These are phyloP conservation scores for Megathymus violae DNA, from an alignment of 1,140 invertebrate genomes.

Conservation along the genomic window DNA sequence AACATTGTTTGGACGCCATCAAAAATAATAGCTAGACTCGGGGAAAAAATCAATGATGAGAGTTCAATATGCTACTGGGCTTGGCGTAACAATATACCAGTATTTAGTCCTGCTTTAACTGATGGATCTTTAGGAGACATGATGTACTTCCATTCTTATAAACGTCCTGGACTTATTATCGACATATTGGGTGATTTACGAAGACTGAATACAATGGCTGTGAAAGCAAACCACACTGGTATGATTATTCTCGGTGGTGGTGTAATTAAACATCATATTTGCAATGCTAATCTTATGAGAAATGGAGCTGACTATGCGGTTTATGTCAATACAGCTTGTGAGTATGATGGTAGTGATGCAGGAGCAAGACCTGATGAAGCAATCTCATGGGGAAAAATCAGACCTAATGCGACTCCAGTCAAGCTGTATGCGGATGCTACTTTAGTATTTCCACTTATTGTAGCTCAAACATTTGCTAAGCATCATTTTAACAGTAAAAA, in stretches of 20 bases:
- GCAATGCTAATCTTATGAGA: constrained; percentile 98
- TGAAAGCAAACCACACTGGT: constrained; percentile 96
- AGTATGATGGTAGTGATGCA: constrained; percentile 99
- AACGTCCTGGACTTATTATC: constrained; percentile 95
- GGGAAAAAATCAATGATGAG: constrained; percentile 95
- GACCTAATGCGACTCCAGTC: constrained; percentile 93
- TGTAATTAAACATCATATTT: constrained; percentile 99
- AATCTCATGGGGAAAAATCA: constrained; percentile 99
- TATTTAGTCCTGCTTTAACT: constrained; percentile 98
- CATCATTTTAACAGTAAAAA: constrained; percentile 80
- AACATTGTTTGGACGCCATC: constrained; percentile 96
- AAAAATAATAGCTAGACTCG: constrained; percentile 86
- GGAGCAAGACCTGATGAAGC: constrained; percentile 99
- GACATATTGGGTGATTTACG: constrained; percentile 97
- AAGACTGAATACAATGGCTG: constrained; percentile 96
- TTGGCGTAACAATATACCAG: constrained; percentile 98
- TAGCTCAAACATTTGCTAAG: constrained; percentile 97
- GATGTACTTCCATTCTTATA: constrained; percentile 99
- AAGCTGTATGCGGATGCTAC: constrained; percentile 99
- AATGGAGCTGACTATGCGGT: constrained; percentile 99
- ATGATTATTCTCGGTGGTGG: constrained; percentile 99
- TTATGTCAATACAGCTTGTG: constrained; percentile 98
- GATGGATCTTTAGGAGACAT: constrained; percentile 99
- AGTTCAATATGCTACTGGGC: constrained; percentile 99
- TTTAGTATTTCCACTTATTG: constrained; percentile 96